Evolutionary conservation across 2,113 vertebrate species (phyloP).

Genomic region (Limnothrissa miodon): DNA sequence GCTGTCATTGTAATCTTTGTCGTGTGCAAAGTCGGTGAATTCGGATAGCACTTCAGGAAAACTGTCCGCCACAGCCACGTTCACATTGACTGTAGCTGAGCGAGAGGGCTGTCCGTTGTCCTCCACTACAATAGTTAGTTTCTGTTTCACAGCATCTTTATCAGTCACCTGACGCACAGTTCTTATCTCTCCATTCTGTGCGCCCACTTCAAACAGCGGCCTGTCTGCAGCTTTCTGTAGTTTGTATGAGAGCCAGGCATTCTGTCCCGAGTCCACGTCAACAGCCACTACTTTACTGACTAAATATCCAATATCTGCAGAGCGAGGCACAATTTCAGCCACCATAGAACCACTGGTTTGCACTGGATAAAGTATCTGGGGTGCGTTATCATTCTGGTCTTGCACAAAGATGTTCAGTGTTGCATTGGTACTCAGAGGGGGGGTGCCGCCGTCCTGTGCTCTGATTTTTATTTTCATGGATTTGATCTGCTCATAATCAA

Average conservation of each 20-base stretch:
- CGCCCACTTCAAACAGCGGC: constrained; percentile 71
- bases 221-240: constrained; percentile 72
- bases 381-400: constrained; percentile 78
- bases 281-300: constrained; percentile 72
- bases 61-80: constrained; percentile 70
- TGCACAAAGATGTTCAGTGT: constrained; percentile 66
- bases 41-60: constrained; percentile 71
- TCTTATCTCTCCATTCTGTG: constrained; percentile 75
- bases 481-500: constrained; percentile 74
- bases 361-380: constrained; percentile 72
- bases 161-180: constrained; percentile 67
- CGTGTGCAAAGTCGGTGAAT: constrained; percentile 58
- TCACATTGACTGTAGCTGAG: constrained; percentile 68
- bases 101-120: constrained; percentile 72
- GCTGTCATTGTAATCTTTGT: constrained; percentile 56
- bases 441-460: constrained; percentile 72
- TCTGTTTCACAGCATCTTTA: constrained; percentile 71
- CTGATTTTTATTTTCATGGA: constrained; percentile 60
- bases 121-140: constrained; percentile 69
- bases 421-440: constrained; percentile 66
- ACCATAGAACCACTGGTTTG: constrained; percentile 59
- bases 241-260: constrained; percentile 76
- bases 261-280: constrained; percentile 74
- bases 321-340: constrained; percentile 71
- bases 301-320: constrained; percentile 73